A percentile compares a stretch with the other conserved stretches of the same genome.
Evolutionary conservation across 2,797 vertebrate species (phyloP).

Genomic region (Melanotaenia boesemani): DNA sequence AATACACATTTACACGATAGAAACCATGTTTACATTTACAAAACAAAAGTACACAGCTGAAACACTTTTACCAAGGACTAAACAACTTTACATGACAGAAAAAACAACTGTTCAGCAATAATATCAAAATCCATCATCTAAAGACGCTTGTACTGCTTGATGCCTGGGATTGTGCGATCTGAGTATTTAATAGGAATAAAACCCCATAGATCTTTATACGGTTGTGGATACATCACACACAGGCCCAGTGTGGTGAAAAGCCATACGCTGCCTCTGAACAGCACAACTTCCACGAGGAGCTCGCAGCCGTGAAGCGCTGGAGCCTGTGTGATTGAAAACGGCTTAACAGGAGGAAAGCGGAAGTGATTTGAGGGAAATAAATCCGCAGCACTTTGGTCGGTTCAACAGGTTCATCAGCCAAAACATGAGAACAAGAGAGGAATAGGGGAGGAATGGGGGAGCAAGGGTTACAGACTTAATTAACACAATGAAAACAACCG

Average conservation of each 20-base stretch:
- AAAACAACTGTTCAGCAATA: slow-evolving; percentile 10
- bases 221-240: slow-evolving; percentile 53
- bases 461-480: slow-evolving; percentile 69
- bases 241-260: slow-evolving; percentile 48
- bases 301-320: slow-evolving; percentile 52
- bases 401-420: slow-evolving; percentile 74
- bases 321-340: slow-evolving; percentile 51
- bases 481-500: slow-evolving; percentile 73
- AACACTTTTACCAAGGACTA: no score
- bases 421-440: slow-evolving; percentile 64
- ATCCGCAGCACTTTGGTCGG: slow-evolving; percentile 62
- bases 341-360: slow-evolving; percentile 62
- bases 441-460: slow-evolving; percentile 17
- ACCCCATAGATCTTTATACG: slow-evolving; percentile 57
- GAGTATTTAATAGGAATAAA: slow-evolving; percentile 56
- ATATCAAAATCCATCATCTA: slow-evolving; percentile 49
- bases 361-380: slow-evolving; percentile 76
- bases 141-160: slow-evolving; percentile 53
- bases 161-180: slow-evolving; percentile 47
- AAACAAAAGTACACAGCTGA: no score
- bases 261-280: slow-evolving; percentile 47
- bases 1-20: no score
- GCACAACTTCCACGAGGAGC: slow-evolving; percentile 56
- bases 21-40: no score
- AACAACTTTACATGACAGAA: no score